A percentile compares a stretch with the other conserved stretches of the same genome.
These are phyloP conservation scores for Atta colombica DNA, from an alignment of 1,140 invertebrate genomes.

Conservation along the genomic window DNA sequence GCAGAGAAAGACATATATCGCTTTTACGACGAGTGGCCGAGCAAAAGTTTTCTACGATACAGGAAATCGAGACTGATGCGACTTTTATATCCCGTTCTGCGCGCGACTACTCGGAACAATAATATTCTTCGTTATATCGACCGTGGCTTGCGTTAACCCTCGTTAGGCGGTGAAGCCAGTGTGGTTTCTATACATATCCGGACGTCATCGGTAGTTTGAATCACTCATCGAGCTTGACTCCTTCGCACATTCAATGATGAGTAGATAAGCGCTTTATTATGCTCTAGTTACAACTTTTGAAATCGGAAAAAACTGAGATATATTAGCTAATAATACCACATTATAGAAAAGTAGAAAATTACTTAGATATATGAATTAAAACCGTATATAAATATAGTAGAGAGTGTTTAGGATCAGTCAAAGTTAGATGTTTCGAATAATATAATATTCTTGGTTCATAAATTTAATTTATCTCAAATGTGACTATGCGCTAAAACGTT, in stretches of 20 bases:
- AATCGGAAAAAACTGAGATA: background rate
- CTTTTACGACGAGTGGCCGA: conserved; percentile 9
- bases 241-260: conserved; percentile 12
- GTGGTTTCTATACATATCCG: conserved; percentile 46
- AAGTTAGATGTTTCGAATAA: too few relatives aligned
- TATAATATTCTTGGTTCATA: too few relatives aligned
- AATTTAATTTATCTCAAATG: too few relatives aligned
- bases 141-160: conserved; percentile 51
- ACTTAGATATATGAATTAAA: too few relatives aligned
- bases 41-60: conserved; percentile 62
- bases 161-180: conserved; percentile 47
- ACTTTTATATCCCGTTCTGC: conserved; percentile 62
- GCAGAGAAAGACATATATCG: conserved; percentile 60
- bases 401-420: too few relatives aligned
- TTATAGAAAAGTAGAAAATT: conserved; percentile 8
- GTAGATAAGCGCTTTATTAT: conserved; percentile 23
- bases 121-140: conserved; percentile 61
- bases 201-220: conserved; percentile 46
- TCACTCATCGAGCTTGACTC: conserved; percentile 47
- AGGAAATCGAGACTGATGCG: conserved; percentile 70
- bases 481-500: too few relatives aligned
- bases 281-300: conserved; percentile 25
- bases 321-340: background rate
- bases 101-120: conserved; percentile 27
- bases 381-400: too few relatives aligned